Percentiles rank a stretch among this genome's conserved stretches.
Evolutionary conservation across 2,113 vertebrate species (phyloP).

Genomic region (Conger conger): DNA sequence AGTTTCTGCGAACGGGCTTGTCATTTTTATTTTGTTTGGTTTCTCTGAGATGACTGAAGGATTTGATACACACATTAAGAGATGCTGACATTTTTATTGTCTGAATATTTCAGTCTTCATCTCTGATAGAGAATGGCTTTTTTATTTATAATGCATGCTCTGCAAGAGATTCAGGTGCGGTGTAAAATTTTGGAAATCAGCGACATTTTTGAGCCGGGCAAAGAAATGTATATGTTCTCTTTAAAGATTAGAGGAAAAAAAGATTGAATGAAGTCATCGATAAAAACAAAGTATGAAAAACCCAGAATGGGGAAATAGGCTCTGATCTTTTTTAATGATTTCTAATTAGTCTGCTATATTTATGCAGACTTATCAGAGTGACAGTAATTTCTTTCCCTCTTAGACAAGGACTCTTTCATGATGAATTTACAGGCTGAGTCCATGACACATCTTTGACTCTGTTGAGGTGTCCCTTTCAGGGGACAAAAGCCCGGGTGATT

Average conservation of each 20-base stretch:
- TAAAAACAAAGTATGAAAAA: neutral
- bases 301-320: slow-evolving; percentile 38
- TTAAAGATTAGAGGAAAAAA: neutral
- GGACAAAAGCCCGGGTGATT: slow-evolving; percentile 73
- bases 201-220: neutral
- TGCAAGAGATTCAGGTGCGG: slow-evolving; percentile 68
- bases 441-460: slow-evolving; percentile 64
- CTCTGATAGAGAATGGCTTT: slow-evolving; percentile 68
- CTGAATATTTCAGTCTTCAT: slow-evolving; percentile 62
- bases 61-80: slow-evolving; percentile 61
- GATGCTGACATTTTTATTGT: slow-evolving; percentile 65
- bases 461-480: slow-evolving; percentile 65
- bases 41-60: slow-evolving; percentile 57
- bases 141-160: slow-evolving; percentile 65
- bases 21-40: slow-evolving; percentile 69
- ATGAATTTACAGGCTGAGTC: slow-evolving; percentile 62
- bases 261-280: neutral
- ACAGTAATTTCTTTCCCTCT: slow-evolving; percentile 67
- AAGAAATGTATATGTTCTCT: neutral
- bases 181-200: slow-evolving; percentile 26
- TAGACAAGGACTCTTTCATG: slow-evolving; percentile 61
- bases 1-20: slow-evolving; percentile 55
- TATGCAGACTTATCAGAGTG: slow-evolving; percentile 64
- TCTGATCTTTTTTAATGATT: slow-evolving; percentile 48
- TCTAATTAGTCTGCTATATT: slow-evolving; percentile 72